phyloP scores from a whole-genome alignment of 2,113 vertebrate genomes.

The Climacteris rufus region DNA sequence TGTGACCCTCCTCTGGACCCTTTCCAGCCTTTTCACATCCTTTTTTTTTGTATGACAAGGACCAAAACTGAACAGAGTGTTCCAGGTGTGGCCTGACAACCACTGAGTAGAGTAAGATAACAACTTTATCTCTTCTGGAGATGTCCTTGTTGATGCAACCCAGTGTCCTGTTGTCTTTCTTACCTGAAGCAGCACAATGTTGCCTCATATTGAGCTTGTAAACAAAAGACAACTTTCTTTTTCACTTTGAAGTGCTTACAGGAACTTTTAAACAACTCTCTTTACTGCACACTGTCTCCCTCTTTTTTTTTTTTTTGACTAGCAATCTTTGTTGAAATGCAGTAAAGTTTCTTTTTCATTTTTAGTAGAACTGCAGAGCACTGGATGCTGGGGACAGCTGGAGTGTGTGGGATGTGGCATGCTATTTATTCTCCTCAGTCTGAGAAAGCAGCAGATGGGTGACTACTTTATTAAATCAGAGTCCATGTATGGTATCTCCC shows the following conservation, averaged over 20 bases:
- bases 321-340: slow-evolving; percentile 36
- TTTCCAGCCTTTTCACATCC: neutral
- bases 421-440: slow-evolving; percentile 75
- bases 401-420: slow-evolving; percentile 73
- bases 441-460: slow-evolving; percentile 73
- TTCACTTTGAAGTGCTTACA: neutral
- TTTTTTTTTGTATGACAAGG: neutral
- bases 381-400: slow-evolving; percentile 78
- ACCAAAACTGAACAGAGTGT: neutral
- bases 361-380: slow-evolving; percentile 68
- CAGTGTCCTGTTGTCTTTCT: neutral
- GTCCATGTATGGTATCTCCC: slow-evolving; percentile 54
- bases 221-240: neutral
- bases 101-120: neutral
- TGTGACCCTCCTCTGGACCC: neutral
- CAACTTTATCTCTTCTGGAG: neutral
- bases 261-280: neutral
- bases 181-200: neutral
- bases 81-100: neutral
- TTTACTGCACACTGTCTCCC: neutral
- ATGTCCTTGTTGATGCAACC: neutral
- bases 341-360: slow-evolving; percentile 69
- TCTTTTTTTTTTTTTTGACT: slow-evolving; percentile 6
- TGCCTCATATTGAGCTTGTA: neutral
- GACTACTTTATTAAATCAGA: slow-evolving; percentile 67